Conservation (phyloP, 2,113 vertebrate species). For the Sclerurus mexicanus region DNA sequence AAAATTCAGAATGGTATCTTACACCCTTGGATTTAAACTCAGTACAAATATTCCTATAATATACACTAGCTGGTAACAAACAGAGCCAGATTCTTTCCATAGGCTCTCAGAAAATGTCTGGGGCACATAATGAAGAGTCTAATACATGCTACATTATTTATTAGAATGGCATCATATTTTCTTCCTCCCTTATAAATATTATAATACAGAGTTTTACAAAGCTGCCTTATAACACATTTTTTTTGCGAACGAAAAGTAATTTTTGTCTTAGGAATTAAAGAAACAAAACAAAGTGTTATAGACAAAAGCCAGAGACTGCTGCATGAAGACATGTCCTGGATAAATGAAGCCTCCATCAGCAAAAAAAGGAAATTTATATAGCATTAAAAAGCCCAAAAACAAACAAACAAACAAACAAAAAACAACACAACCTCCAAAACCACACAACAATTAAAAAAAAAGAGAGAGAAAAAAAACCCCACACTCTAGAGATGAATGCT, state of each 20-base stretch:
- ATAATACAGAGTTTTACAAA: neutral
- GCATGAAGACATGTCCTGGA: neutral
- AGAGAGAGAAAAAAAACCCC: neutral
- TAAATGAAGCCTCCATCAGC: neutral
- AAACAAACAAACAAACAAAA: too few species aligned
- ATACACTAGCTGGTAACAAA: neutral
- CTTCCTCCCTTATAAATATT: neutral
- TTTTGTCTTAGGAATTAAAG: neutral
- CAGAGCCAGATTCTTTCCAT: neutral
- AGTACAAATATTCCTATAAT: neutral
- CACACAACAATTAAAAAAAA: neutral
- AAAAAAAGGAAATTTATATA: neutral
- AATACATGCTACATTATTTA: neutral
- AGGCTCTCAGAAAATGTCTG: neutral
- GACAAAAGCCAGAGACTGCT: neutral
- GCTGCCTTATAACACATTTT: neutral
- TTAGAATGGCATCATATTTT: neutral
- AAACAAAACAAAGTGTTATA: neutral
- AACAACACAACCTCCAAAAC: too few species aligned
- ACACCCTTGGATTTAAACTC: neutral
- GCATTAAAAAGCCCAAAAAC: neutral
- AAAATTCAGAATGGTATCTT: neutral
- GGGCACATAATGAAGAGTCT: neutral
- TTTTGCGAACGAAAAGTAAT: neutral
- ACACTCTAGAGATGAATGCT: neutral